Conservation (phyloP, 1,140 invertebrate species). For the Radopholus similis region DNA sequence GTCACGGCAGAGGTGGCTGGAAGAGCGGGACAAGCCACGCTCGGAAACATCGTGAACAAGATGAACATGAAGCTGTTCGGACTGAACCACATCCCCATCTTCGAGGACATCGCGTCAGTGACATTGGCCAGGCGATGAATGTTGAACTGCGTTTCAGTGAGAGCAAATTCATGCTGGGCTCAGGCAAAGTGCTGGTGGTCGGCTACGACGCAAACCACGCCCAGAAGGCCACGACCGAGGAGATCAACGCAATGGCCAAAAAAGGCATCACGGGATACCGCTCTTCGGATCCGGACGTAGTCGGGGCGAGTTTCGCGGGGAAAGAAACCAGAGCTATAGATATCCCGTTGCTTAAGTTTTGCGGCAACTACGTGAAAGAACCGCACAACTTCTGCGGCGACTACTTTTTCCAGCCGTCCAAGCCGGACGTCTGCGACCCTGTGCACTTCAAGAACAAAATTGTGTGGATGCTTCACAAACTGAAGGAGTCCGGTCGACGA, state of each 20-base stretch:
- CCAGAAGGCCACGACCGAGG: constrained; percentile 11
- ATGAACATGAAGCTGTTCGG: constrained; percentile 30
- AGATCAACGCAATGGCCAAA: background rate
- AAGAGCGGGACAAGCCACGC: constrained; percentile 13
- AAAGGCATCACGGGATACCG: background rate
- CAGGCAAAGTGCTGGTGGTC: constrained; percentile 22
- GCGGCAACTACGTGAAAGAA: constrained; percentile 18
- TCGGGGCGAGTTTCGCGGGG: constrained; percentile 5
- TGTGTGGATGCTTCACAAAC: background rate
- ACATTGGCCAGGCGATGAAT: background rate
- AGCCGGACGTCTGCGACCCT: constrained; percentile 3
- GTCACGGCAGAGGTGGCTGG: constrained; percentile 12
- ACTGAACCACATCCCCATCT: constrained; percentile 21
- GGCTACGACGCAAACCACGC: constrained; percentile 28
- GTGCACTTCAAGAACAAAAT: background rate
- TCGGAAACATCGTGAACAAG: constrained; percentile 27
- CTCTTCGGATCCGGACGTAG: constrained; percentile 24
- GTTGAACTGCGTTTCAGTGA: background rate
- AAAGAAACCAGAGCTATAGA: background rate
- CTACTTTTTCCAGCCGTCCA: constrained; percentile 19
- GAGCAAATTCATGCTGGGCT: constrained; percentile 15
- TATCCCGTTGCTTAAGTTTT: no score
- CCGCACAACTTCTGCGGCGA: constrained; percentile 25
- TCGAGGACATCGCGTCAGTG: constrained; percentile 15
- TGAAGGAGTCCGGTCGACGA: background rate